Conservation (phyloP, 2,113 vertebrate species). For the Corythaixoides concolor region DNA sequence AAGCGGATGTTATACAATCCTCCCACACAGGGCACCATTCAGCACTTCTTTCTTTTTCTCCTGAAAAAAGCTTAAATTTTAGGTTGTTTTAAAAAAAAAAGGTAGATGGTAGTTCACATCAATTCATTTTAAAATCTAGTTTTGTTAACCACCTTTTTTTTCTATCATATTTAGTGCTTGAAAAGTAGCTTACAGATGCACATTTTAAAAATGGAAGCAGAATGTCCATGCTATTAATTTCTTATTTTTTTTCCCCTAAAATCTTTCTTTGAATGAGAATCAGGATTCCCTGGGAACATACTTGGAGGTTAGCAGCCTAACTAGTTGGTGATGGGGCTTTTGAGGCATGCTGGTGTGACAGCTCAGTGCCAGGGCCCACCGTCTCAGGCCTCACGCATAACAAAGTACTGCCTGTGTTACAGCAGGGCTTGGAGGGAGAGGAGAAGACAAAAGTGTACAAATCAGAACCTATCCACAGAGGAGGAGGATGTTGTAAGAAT, state of each 20-base stretch:
- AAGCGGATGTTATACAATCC: neutral
- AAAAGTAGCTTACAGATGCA: neutral
- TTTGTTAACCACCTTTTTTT: neutral
- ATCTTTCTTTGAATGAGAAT: neutral
- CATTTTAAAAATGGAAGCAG: neutral
- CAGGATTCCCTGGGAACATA: neutral
- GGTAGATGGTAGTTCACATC: neutral
- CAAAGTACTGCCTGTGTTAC: neutral
- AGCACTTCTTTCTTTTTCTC: neutral
- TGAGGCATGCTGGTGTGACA: fast-evolving
- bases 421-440: neutral
- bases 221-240: neutral
- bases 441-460: neutral
- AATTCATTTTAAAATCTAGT: neutral
- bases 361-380: neutral
- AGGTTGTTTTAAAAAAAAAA: neutral
- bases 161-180: neutral
- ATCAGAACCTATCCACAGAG: neutral
- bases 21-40: neutral
- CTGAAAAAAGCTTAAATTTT: neutral
- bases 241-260: neutral
- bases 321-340: neutral
- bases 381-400: neutral
- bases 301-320: neutral
- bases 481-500: neutral